Base-by-base conservation (phyloP, 2,888 invertebrate genomes). In the Acholoe squamosa region DNA sequence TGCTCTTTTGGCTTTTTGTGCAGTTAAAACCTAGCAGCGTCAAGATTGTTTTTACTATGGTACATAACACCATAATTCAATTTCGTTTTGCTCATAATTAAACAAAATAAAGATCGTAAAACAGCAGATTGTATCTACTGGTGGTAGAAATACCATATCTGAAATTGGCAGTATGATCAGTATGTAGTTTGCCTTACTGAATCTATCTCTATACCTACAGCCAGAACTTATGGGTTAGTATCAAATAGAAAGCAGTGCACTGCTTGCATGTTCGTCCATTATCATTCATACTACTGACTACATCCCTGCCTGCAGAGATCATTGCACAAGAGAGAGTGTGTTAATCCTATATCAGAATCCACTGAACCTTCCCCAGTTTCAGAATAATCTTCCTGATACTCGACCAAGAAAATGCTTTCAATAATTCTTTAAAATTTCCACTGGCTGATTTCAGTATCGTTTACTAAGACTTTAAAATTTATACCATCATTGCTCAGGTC, bases 291-390 rank as follows among this genome's bases (percentile, higher is more conserved):
- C 80, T 80, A 80, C 80, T 80, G 80, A 80, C 80, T 80, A 80
- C 56, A 86, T 86, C 86, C 86, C 86, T 86, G 86, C 86, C 86
- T 54, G 86, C 86, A 86, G 86, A 54, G 54, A 86, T 86, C 86
- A 86, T 86, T 86, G 86, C 86, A 86, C 86, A 86, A 54, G 54
- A 54, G 28, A 19, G 61, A 61, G 61, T 61, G 61, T 61, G 61
- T 61, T n/a, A n/a, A 7, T n/a, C 5, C 1, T n/a, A 19, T 61
- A 19, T 61, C 19, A 61, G 61, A 7, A 61, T 61, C 19, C 61
- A 61, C 61, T 61, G 61, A 61, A 61, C 61, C 61, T 7, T 61
- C 10, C 43, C 43, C 43, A 7, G 43, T 43, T 43, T 43, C 43
- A 43, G 10, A 61, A 61, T 61, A n/a, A n/a, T 61, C 61, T 3